Base-by-base conservation (phyloP, 1,140 invertebrate genomes). In the Hesperophylax magnus region DNA sequence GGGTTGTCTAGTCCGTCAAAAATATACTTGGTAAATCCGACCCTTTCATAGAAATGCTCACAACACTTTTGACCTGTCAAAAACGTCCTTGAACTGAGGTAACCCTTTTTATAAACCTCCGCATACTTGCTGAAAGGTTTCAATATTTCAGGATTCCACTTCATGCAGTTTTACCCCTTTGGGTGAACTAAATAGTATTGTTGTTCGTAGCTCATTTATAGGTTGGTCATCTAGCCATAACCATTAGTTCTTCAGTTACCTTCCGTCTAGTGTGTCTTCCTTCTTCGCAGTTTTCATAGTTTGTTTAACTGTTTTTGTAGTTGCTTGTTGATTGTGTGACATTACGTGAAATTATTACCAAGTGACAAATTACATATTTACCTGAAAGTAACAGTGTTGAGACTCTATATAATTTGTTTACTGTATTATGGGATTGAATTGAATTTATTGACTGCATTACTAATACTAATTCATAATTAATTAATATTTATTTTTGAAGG, bases 131-230 rank as follows among this genome's bases (percentile, higher is more conserved):
- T 20, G 18, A 61, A 61, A 61, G 7, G 3, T 18, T 22, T 47
- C 39, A 61, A 7, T 20, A 20, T 24, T 20, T 61, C 58, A 14
- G 24, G 9, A 61, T 17, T 20, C n/a, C 47, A 76, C 56, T 54
- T 76, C 22, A 76, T 47, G 80, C 78, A 82, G 60, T 67, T 67
- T 82, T 82, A 82, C 81, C 81, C 81, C 81, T 82, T 82, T 82
- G 47, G 75, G 72, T 63, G 24, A 76, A 63, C 63, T 24, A n/a
- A 67, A 47, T 67, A 65, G 34, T 75, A 72, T 74, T 82, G 71
- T 82, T 54, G 77, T 63, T 27, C n/a, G 31, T 9, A 58, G 17
- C 17, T 34, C 63, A 24, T 77, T 80, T 78, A 75, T 78, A 72
- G 27, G 22, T 52, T 79, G 77, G 72, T 79, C 81, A 82, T 69